Evolutionary conservation across 53 echinoderm and acorn worm genomes (phyloP).

Genomic region (Apostichopus leukothele): DNA sequence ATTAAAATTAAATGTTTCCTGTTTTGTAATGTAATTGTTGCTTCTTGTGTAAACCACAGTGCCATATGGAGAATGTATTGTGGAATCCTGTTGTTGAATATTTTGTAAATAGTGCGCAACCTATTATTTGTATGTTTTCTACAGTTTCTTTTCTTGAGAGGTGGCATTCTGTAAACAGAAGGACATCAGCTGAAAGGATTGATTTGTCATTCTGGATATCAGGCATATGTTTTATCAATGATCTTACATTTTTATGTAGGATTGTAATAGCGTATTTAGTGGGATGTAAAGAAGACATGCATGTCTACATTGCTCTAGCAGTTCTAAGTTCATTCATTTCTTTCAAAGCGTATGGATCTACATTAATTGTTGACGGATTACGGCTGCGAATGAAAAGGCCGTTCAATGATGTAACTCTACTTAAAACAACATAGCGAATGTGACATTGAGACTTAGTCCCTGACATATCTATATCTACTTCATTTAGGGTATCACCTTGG

Average conservation of each 20-base stretch:
- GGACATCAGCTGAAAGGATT: constrained; percentile 37
- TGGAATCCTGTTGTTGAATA: background rate
- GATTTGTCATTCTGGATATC: background rate
- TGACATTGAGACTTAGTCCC: background rate
- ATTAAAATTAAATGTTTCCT: constrained; percentile 1
- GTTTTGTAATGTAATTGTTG: background rate
- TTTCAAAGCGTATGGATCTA: background rate
- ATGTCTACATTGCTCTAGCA: background rate
- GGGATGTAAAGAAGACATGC: background rate
- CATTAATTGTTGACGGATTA: constrained; percentile 16
- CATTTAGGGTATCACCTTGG: background rate
- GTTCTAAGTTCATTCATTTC: constrained; percentile 41
- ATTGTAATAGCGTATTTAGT: background rate
- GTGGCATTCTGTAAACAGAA: constrained; percentile 45
- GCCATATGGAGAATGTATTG: background rate
- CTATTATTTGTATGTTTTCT: constrained; percentile 4
- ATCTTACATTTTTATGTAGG: background rate
- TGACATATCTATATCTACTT: constrained; percentile 25
- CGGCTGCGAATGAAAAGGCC: constrained; percentile 12
- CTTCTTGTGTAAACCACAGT: constrained; percentile 9
- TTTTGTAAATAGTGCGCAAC: constrained; percentile 4
- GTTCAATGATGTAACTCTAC: constrained; percentile 41
- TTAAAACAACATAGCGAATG: constrained; percentile 38
- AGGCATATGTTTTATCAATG: background rate
- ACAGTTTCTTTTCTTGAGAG: background rate